Evolutionary conservation across 2,797 vertebrate species (phyloP), one percentile per base, ranked within the genome.

Genomic region (Characodon lateralis): DNA sequence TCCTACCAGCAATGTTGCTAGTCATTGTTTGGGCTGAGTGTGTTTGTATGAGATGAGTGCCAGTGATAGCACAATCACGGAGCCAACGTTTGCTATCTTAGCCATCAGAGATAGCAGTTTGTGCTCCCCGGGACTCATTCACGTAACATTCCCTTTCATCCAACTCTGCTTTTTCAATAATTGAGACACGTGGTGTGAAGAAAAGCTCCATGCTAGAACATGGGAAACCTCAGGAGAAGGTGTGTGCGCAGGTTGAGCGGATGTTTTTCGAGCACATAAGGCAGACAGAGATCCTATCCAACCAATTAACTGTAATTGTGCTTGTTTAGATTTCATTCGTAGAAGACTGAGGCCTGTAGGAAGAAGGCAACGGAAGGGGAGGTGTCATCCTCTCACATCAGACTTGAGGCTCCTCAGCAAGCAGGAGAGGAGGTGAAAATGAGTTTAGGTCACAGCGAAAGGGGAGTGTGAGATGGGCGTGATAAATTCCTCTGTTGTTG

Each of bases 381-480:
- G 89, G 92, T 93, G 92, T 94, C 83, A 58, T 85, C 89, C 86
- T 94, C 83, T 93, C 89, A 93, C 89, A 89, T 91, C 84, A 92
- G 89, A 89, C 87, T 88, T 82, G 89, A 88, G 89, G 83, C 83
- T 78, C 61, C 74, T 76, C 80, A 78, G 78, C 73, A 74, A 58
- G 66, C 51, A 76, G 83, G 80, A 87, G 81, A 88, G 73, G 84
- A 88, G 87, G 85, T 88, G 90, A 87, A 88, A 89, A 90, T 82
- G 80, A 83, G 85, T 89, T 88, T 84, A 85, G 82, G 73, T 84
- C 85, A 26, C 58, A 81, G 50, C 46, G 71, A 83, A 83, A 80
- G 79, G 72, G 78, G 77, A 77, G 74, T 46, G 82, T 14, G n/a
- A 83, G 90, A 93, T 89, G 73, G 79, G 65, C 16, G 58, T 56